Percentiles rank a stretch among this genome's conserved stretches.
phyloP scores from a whole-genome alignment of 2,888 invertebrate species.

The Alcis repandata region DNA sequence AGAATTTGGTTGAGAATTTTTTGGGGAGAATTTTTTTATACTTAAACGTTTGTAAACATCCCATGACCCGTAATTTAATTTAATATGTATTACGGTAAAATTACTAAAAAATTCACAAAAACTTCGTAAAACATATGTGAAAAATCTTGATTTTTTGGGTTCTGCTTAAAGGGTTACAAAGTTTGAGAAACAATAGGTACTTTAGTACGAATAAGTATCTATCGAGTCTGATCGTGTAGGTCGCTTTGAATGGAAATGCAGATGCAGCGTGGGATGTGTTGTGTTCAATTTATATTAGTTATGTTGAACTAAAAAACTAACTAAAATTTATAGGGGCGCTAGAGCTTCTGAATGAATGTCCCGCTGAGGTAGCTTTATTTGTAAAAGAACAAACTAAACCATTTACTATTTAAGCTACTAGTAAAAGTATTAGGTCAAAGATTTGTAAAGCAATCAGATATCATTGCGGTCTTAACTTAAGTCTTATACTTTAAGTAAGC shows the following conservation, averaged over 20 bases:
- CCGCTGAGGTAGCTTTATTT: background rate
- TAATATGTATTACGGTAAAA: too few species aligned
- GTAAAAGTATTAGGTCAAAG: too few species aligned
- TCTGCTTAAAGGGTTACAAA: background rate
- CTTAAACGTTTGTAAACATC: too few species aligned
- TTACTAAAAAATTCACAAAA: too few species aligned
- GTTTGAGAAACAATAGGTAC: background rate
- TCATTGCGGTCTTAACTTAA: too few species aligned
- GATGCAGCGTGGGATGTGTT: background rate
- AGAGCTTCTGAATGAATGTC: conserved; percentile 2
- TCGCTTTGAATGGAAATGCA: conserved; percentile 8
- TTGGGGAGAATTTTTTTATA: too few species aligned
- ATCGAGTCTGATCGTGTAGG: conserved; percentile 14
- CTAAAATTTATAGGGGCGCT: background rate
- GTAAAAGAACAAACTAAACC: background rate
- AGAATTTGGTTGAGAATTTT: too few species aligned
- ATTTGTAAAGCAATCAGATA: too few species aligned
- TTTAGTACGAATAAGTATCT: background rate
- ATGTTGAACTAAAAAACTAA: too few species aligned
- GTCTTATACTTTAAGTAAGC: too few species aligned
- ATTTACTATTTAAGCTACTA: too few species aligned
- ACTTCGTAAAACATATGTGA: background rate
- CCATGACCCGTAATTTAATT: too few species aligned
- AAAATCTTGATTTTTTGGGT: background rate
- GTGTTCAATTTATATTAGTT: conserved; percentile 19